Conservation (phyloP, 2,888 invertebrate species). For the Dasypogon diadema region DNA sequence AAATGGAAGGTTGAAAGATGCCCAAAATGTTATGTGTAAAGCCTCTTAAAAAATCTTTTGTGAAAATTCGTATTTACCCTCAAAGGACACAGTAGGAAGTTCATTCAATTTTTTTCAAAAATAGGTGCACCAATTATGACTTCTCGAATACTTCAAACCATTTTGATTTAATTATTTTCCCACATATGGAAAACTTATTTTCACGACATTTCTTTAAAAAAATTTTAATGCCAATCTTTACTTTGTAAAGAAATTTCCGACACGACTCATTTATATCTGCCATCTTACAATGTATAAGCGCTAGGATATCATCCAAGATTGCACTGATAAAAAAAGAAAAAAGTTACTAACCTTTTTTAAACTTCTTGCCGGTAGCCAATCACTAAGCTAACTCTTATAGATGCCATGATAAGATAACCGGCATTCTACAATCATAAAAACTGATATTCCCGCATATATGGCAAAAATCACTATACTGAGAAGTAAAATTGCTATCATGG, state of each 20-base stretch:
- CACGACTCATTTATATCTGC: background rate
- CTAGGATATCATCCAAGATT: background rate
- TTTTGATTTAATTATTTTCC: too few species aligned
- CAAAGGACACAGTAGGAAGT: too few species aligned
- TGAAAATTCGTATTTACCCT: too few species aligned
- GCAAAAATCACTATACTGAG: background rate
- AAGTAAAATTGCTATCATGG: conserved; percentile 13
- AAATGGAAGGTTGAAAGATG: too few species aligned
- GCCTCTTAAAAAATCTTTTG: too few species aligned
- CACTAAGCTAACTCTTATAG: background rate
- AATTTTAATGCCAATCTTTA: too few species aligned
- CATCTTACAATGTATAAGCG: background rate
- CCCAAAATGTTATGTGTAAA: too few species aligned
- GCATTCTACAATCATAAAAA: background rate
- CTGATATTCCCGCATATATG: conserved; percentile 4
- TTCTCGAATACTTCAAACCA: too few species aligned
- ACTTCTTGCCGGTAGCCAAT: background rate
- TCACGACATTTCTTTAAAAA: too few species aligned
- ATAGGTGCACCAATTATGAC: too few species aligned
- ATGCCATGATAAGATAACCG: conserved; percentile 13
- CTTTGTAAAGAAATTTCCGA: background rate
- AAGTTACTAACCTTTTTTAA: background rate
- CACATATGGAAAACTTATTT: too few species aligned
- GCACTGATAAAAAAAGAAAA: background rate
- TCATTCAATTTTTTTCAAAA: too few species aligned